A percentile compares a stretch with the other conserved stretches of the same genome.
These are phyloP conservation scores for Drosophila birchii DNA, from an alignment of 2,888 invertebrate genomes.

Conservation along the genomic window DNA sequence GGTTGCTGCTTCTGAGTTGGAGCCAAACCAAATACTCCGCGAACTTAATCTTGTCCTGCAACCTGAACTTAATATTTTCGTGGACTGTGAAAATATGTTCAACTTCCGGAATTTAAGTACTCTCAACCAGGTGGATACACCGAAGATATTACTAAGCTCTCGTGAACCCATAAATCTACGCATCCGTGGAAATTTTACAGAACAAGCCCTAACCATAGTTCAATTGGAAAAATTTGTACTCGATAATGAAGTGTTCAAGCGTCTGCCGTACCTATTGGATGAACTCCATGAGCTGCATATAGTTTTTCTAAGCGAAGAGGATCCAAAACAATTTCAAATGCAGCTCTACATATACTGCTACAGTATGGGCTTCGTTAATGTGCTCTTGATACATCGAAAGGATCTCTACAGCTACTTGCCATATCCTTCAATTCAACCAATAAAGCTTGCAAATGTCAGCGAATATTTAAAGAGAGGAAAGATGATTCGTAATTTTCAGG, in stretches of 20 bases:
- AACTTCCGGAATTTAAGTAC: slow-evolving; percentile 25
- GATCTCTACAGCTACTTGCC: slow-evolving; percentile 54
- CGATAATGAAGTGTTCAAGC: neutral
- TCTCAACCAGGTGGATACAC: neutral
- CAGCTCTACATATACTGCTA: slow-evolving; percentile 52
- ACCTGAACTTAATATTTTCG: slow-evolving; percentile 46
- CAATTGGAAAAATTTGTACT: slow-evolving; percentile 18
- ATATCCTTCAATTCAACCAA: slow-evolving; percentile 40
- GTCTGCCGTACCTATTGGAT: slow-evolving; percentile 45
- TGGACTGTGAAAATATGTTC: slow-evolving; percentile 22
- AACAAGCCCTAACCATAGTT: slow-evolving; percentile 36
- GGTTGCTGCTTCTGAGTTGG: neutral
- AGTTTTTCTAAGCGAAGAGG: slow-evolving; percentile 35
- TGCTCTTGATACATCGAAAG: slow-evolving; percentile 37
- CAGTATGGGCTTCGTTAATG: slow-evolving; percentile 53
- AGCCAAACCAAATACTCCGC: slow-evolving; percentile 13
- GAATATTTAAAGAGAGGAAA: slow-evolving; percentile 49
- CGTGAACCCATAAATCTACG: slow-evolving; percentile 2
- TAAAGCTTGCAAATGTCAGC: slow-evolving; percentile 10
- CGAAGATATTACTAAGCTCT: neutral
- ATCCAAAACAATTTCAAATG: slow-evolving; percentile 12
- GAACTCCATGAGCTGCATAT: slow-evolving; percentile 36
- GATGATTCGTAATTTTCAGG: slow-evolving; percentile 33
- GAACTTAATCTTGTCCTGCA: slow-evolving; percentile 39
- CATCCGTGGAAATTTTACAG: slow-evolving; percentile 35